Conservation (phyloP, 2,888 invertebrate species). For the Rhagonycha lutea region DNA sequence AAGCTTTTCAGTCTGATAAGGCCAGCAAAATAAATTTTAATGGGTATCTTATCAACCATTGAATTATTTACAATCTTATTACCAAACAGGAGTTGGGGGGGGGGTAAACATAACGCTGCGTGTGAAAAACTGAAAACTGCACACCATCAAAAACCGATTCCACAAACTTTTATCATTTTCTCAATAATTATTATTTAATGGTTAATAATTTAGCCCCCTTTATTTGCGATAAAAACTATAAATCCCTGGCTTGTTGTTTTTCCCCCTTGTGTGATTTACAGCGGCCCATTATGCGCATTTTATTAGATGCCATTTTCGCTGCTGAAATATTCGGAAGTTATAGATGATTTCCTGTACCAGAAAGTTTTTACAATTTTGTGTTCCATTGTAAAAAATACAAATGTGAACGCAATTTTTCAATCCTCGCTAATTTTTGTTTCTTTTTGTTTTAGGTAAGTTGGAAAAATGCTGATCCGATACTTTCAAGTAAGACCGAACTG, state of each 20-base stretch:
- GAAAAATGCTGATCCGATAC: not conserved
- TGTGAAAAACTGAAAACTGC: not conserved
- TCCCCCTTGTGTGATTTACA: conserved; percentile 14
- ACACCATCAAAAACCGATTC: not conserved
- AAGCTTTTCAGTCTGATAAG: conserved; percentile 5
- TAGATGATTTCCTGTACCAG: conserved; percentile 25
- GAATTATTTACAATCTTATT: not conserved
- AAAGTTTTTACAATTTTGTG: conserved; percentile 20
- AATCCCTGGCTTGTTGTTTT: conserved; percentile 11
- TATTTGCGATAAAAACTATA: conserved; percentile 16
- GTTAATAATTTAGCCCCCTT: not conserved
- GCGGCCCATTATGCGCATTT: conserved; percentile 22
- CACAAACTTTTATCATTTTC: not conserved
- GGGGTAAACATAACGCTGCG: not conserved
- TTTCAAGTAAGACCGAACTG: not conserved
- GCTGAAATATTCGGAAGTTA: conserved; percentile 11
- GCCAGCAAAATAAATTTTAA: not conserved
- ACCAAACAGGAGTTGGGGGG: not conserved
- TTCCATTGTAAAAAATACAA: conserved; percentile 13
- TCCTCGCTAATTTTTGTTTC: not conserved
- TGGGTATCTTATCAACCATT: not conserved
- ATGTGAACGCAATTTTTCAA: not conserved
- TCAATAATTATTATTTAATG: not conserved
- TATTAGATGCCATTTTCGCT: conserved; percentile 26
- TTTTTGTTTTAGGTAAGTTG: not conserved